These are phyloP conservation scores for Entomobrya proxima DNA, from an alignment of 2,888 invertebrate species.

Conservation along the genomic window DNA sequence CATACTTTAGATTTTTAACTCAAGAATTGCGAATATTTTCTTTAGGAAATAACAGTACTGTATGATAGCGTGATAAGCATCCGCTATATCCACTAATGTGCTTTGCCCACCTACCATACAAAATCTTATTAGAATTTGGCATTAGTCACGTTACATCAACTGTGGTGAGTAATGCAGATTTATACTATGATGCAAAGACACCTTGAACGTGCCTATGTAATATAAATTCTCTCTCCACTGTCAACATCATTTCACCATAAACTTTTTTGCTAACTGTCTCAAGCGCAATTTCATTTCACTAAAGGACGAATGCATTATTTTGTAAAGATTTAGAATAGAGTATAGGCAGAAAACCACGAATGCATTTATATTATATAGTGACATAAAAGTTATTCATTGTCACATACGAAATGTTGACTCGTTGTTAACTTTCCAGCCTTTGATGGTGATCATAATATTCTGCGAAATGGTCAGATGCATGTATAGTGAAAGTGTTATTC, in stretches of 20 bases:
- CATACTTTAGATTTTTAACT: conserved; percentile 1
- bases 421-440: no score
- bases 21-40: neutral
- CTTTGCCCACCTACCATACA: neutral
- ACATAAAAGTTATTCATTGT: no score
- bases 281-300: neutral
- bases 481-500: no score
- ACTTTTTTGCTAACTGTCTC: neutral
- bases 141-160: conserved; percentile 53
- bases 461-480: no score
- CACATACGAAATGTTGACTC: no score
- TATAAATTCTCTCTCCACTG: neutral
- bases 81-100: neutral
- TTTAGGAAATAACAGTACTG: neutral
- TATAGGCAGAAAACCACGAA: no score
- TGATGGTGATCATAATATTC: no score
- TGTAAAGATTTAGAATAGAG: no score
- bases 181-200: neutral
- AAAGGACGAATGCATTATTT: no score
- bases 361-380: no score
- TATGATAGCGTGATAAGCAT: neutral
- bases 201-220: neutral
- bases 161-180: neutral
- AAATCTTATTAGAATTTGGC: conserved; percentile 48
- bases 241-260: neutral